Conservation (phyloP, 2,797 vertebrate genomes). For the Diplodus sargus region DNA sequence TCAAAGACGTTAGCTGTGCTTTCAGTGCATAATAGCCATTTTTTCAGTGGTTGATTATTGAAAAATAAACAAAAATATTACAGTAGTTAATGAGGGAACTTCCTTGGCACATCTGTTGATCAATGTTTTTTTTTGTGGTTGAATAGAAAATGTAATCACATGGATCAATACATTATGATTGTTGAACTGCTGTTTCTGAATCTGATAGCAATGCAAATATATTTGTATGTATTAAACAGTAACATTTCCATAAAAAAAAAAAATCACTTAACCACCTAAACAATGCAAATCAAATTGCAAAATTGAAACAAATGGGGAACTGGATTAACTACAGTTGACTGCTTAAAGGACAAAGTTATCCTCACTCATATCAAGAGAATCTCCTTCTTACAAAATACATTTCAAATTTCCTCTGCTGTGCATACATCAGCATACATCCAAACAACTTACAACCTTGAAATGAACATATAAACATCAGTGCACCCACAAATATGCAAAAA, state of each 20-base stretch:
- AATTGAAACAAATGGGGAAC: conserved; percentile 6
- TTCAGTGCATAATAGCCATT: conserved; percentile 68
- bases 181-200: conserved; percentile 6
- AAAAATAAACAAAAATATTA: conserved; percentile 34
- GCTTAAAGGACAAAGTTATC: conserved; percentile 34
- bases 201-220: background rate
- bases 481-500: conserved; percentile 58
- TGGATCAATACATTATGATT: conserved; percentile 1
- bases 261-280: background rate
- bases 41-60: conserved; percentile 68
- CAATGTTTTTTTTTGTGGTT: conserved; percentile 15
- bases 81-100: conserved; percentile 61
- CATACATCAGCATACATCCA: conserved; percentile 36
- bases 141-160: conserved; percentile 4
- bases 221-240: conserved; percentile 6
- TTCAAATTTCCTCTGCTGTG: conserved; percentile 4
- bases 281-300: conserved; percentile 35
- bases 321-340: conserved; percentile 23
- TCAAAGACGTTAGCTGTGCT: conserved; percentile 21
- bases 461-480: conserved; percentile 50
- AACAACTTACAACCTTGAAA: conserved; percentile 28
- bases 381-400: conserved; percentile 8
- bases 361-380: conserved; percentile 10
- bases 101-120: conserved; percentile 15
- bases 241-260: conserved; percentile 14